These are phyloP conservation scores for Acronicta psi DNA, from an alignment of 2,888 invertebrate species.

Conservation along the genomic window DNA sequence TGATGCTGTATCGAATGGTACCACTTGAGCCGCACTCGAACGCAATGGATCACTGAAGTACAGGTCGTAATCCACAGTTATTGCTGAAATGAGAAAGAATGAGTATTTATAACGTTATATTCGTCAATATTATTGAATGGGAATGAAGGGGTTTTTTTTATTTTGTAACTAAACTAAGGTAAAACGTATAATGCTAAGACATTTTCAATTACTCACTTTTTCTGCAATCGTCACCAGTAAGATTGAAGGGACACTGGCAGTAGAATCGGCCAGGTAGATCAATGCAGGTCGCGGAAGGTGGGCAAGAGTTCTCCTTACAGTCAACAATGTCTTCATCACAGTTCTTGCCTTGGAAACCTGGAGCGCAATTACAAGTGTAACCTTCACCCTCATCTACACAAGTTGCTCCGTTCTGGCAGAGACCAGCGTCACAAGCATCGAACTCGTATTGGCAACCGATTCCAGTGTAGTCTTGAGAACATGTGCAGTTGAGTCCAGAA, in stretches of 20 bases:
- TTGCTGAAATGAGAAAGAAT: slow-evolving; percentile 90
- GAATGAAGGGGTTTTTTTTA: slow-evolving; percentile 23
- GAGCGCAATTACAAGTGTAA: slow-evolving; percentile 95
- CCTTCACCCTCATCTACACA: slow-evolving; percentile 96
- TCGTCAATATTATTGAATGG: no score
- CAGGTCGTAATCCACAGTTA: slow-evolving; percentile 99
- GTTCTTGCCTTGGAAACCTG: slow-evolving; percentile 94
- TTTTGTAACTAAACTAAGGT: neutral
- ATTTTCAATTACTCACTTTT: slow-evolving; percentile 92
- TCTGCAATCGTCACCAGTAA: slow-evolving; percentile 98
- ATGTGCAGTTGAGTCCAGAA: slow-evolving; percentile 97
- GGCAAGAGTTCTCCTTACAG: slow-evolving; percentile 97
- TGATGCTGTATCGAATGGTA: slow-evolving; percentile 95
- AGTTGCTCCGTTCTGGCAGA: slow-evolving; percentile 98
- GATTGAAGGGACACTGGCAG: slow-evolving; percentile 98
- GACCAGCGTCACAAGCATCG: slow-evolving; percentile 96
- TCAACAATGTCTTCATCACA: slow-evolving; percentile 97
- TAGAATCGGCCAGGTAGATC: slow-evolving; percentile 97
- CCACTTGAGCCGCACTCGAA: slow-evolving; percentile 97
- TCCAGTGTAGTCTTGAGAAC: slow-evolving; percentile 95
- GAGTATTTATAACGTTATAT: no score
- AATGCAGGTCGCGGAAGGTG: slow-evolving; percentile 97
- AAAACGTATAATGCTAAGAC: neutral
- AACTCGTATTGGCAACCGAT: slow-evolving; percentile 98
- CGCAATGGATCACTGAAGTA: slow-evolving; percentile 97